Evolutionary conservation across 2,888 invertebrate genomes (phyloP).

Genomic region (Chrysotoxum bicinctum): DNA sequence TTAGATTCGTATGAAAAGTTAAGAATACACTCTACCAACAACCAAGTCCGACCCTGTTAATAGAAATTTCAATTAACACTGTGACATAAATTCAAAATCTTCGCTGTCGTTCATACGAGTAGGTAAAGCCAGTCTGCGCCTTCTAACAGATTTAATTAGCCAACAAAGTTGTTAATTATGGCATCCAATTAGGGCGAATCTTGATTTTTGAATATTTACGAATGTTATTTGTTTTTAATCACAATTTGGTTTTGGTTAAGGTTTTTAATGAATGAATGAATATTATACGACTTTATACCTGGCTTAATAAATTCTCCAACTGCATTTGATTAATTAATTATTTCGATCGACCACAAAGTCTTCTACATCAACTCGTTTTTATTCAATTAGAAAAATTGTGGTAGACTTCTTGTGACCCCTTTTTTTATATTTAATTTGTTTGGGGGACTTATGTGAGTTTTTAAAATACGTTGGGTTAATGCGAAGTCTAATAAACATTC

Average conservation of each 20-base stretch:
- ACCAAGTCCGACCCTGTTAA: not conserved
- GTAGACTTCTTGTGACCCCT: constrained; percentile 68
- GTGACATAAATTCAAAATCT: not conserved
- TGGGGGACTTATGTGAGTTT: not conserved
- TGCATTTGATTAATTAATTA: constrained; percentile 66
- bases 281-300: not conserved
- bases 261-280: constrained; percentile 35
- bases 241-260: constrained; percentile 44
- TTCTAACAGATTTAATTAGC: constrained; percentile 69
- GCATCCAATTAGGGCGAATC: constrained; percentile 71
- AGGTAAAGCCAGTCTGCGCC: constrained; percentile 19
- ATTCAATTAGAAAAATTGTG: constrained; percentile 16
- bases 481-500: constrained; percentile 31
- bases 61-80: constrained; percentile 57
- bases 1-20: not conserved
- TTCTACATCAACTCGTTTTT: constrained; percentile 7
- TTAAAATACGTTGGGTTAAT: constrained; percentile 4
- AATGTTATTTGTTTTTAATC: constrained; percentile 70
- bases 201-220: constrained; percentile 65
- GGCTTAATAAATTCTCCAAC: constrained; percentile 7
- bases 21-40: not conserved
- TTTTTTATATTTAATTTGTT: constrained; percentile 5
- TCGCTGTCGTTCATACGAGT: not conserved
- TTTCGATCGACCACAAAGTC: constrained; percentile 28
- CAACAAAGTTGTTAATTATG: constrained; percentile 73